Percentiles rank a stretch among this genome's conserved stretches.
These are phyloP conservation scores for Parasteatoda lunata DNA, from an alignment of 2,888 invertebrate species.

Conservation along the genomic window DNA sequence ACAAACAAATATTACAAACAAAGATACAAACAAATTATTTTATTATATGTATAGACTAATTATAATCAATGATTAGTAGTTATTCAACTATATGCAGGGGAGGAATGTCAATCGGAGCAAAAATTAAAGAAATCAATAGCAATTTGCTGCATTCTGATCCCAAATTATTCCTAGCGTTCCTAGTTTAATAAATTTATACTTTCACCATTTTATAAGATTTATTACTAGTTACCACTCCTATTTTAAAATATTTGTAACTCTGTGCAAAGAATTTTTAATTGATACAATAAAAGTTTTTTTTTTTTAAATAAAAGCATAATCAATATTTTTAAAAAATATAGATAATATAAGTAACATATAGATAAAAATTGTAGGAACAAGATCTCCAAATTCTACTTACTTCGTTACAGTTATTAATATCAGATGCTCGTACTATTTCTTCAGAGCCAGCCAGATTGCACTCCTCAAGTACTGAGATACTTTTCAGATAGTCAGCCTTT, in stretches of 20 bases:
- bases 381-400: slow-evolving; percentile 72
- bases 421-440: slow-evolving; percentile 76
- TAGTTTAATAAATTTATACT: no score
- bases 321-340: not conserved
- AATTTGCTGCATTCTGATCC: no score
- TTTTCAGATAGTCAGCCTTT: not conserved
- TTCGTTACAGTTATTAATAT: slow-evolving; percentile 77
- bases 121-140: no score
- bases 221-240: not conserved
- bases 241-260: not conserved
- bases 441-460: slow-evolving; percentile 77
- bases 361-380: not conserved
- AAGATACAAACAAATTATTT: no score
- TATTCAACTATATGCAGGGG: no score
- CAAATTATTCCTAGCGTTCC: no score
- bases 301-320: not conserved
- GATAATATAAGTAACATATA: not conserved
- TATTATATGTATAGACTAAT: no score
- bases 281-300: no score
- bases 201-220: not conserved
- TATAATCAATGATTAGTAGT: no score
- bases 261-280: not conserved
- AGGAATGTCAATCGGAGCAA: no score
- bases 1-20: no score
- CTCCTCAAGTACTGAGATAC: slow-evolving; percentile 69